Base-by-base conservation (phyloP, 2,888 invertebrate genomes). In the Abrostola tripartita region DNA sequence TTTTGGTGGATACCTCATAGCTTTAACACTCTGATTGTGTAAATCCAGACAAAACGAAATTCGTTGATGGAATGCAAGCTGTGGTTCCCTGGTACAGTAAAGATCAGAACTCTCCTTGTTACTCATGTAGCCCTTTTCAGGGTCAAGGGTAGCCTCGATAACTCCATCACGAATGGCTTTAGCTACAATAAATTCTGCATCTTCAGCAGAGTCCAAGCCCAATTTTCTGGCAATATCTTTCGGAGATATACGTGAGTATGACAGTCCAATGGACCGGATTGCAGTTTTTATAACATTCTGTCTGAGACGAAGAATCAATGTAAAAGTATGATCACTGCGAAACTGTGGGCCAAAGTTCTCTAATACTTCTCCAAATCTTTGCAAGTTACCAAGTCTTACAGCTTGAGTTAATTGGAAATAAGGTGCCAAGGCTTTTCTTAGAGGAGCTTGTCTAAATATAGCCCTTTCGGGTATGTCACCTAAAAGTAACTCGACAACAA, bases 261-360 rank as follows among this genome's bases (percentile, higher is more conserved):
- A 99, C 37, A 98, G 91, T 0, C 99, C 99, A 90, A 99, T 99
- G 55, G 98, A 98, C 42, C 99, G 96, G 60, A 99, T 98, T 0
- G 99, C 99, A 10, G 99, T 99, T 93, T 99, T 99, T 84, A 99
- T 99, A 0, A 99, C 99, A 94, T 99, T 99, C 90, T 99, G 99
- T 60, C 99, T 96, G 61, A 99, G 95, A 70, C 99, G 97, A 52
- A 99, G 96, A 83, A 99, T 99, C 67, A 99, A 93, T 36, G 99
- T 99, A 83, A 98, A 99, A 0, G 99, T 99, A 86, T 99, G 98
- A 90, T 99, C 99, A 77, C 95, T 95, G 75, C 98, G 97, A 89
- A 99, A 99, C 88, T 98, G 98, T 0, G 97, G 97, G 0, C 98
- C 98, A 92, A 97, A 98, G 85, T 98, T 97, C 80, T 98, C 97